phyloP scores from a whole-genome alignment of 2,113 vertebrate genomes.

The Sinocyclocheilus maitianheensis region DNA sequence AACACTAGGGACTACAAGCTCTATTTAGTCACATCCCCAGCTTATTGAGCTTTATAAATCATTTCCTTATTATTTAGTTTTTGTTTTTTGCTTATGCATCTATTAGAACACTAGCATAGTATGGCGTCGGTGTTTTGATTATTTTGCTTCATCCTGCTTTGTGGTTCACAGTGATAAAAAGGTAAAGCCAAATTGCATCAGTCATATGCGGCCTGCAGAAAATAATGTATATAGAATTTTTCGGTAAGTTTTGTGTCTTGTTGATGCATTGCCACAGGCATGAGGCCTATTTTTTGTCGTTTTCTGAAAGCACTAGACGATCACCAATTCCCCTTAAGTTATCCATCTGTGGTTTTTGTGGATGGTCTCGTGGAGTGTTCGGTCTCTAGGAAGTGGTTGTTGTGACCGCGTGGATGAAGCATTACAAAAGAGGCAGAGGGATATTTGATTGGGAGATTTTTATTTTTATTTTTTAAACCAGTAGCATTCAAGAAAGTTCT shows the following conservation, averaged over 20 bases:
- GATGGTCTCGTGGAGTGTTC: slow-evolving; percentile 33
- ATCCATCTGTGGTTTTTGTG: slow-evolving; percentile 25
- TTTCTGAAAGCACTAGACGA: slow-evolving; percentile 13
- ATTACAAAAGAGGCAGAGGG: slow-evolving; percentile 24
- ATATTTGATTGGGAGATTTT: slow-evolving; percentile 9
- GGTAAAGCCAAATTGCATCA: slow-evolving; percentile 44
- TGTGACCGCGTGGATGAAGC: neutral
- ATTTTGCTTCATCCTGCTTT: slow-evolving; percentile 29
- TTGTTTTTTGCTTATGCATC: slow-evolving; percentile 30
- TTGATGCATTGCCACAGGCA: neutral
- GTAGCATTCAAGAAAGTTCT: slow-evolving; percentile 27
- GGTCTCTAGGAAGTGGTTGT: slow-evolving; percentile 25
- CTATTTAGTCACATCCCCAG: neutral
- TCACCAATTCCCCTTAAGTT: slow-evolving; percentile 1
- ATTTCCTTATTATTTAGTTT: neutral
- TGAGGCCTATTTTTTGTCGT: neutral
- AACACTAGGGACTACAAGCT: slow-evolving; percentile 36
- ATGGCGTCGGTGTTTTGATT: slow-evolving; percentile 6
- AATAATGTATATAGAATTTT: slow-evolving; percentile 37
- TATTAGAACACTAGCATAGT: slow-evolving; percentile 37
- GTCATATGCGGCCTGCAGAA: slow-evolving; percentile 27
- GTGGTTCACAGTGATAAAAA: slow-evolving; percentile 30
- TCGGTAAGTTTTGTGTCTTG: neutral
- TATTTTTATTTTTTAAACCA: neutral
- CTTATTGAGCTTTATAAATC: slow-evolving; percentile 11